Evolutionary conservation across 2,888 invertebrate species (phyloP).

Genomic region (Xiphydria camelus): DNA sequence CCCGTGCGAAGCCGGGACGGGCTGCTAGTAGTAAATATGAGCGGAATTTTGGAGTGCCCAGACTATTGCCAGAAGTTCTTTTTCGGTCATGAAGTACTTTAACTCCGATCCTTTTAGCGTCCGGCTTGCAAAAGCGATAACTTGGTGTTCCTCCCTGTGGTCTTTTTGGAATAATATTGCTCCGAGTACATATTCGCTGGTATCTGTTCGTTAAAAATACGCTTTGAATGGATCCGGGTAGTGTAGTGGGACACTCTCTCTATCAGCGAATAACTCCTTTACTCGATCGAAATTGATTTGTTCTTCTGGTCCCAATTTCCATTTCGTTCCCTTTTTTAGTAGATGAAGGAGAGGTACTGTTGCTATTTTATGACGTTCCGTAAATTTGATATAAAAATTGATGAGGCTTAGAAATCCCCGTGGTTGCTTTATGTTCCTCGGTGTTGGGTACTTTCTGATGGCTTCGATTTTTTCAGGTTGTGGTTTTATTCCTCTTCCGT

Average conservation of each 20-base stretch:
- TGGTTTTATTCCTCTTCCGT: constrained; percentile 8
- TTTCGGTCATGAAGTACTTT: constrained; percentile 14
- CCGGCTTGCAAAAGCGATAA: constrained; percentile 30
- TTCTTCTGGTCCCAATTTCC: constrained; percentile 13
- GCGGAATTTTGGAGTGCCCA: not conserved
- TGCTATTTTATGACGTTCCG: not conserved
- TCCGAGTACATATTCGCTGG: constrained; percentile 21
- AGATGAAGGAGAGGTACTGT: constrained; percentile 15
- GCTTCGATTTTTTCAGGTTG: constrained; percentile 16
- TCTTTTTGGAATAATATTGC: constrained; percentile 11
- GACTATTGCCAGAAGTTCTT: not conserved
- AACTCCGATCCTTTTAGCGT: constrained; percentile 23
- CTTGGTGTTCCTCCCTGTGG: constrained; percentile 5
- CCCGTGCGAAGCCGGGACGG: too few species aligned
- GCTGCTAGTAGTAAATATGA: too few species aligned
- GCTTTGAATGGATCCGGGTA: constrained; percentile 6
- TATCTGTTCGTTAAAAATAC: constrained; percentile 10
- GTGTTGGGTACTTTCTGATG: constrained; percentile 1
- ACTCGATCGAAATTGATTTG: constrained; percentile 16
- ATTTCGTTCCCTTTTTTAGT: constrained; percentile 13
- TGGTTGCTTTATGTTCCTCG: constrained; percentile 13
- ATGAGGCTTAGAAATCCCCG: constrained; percentile 13
- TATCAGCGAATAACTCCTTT: constrained; percentile 18
- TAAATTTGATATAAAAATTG: constrained; percentile 16
- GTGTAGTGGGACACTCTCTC: not conserved